These are phyloP conservation scores for Aselliscus stoliczkanus DNA, from an alignment of 2,797 vertebrate species.

Conservation along the genomic window DNA sequence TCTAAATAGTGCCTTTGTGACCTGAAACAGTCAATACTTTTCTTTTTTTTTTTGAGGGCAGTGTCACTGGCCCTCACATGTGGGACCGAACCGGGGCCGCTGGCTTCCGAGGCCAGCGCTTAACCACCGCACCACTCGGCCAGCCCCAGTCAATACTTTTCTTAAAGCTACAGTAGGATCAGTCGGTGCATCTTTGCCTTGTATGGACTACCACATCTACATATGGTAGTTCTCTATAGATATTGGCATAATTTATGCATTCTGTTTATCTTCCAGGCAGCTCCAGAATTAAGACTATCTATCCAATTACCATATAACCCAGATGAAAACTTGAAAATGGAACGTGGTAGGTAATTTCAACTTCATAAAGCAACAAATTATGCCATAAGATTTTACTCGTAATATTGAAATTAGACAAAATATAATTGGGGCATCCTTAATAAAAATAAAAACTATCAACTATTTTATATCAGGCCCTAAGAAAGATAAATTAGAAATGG, in stretches of 20 bases:
- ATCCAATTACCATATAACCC: neutral
- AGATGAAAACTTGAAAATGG: neutral
- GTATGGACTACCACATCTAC: neutral
- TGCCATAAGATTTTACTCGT: neutral
- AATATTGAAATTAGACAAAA: neutral
- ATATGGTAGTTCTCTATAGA: neutral
- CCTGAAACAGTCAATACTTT: conserved; percentile 44
- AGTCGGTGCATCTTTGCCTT: neutral
- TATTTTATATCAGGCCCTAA: neutral
- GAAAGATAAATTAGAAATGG: neutral
- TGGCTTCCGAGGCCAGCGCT: no score
- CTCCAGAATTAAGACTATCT: neutral
- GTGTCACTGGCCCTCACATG: no score
- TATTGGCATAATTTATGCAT: neutral
- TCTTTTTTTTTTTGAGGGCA: no score
- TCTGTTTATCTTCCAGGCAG: neutral
- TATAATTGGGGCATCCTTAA: neutral
- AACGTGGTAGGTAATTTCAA: neutral
- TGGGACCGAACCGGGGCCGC: no score
- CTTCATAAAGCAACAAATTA: neutral
- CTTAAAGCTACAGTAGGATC: conserved; percentile 59
- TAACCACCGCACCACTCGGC: no score
- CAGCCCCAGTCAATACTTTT: conserved; percentile 42
- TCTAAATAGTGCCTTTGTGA: conserved; percentile 64
- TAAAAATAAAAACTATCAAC: neutral